Base-by-base conservation (phyloP, 2,797 vertebrate genomes). In the Clarias laeviceps region DNA sequence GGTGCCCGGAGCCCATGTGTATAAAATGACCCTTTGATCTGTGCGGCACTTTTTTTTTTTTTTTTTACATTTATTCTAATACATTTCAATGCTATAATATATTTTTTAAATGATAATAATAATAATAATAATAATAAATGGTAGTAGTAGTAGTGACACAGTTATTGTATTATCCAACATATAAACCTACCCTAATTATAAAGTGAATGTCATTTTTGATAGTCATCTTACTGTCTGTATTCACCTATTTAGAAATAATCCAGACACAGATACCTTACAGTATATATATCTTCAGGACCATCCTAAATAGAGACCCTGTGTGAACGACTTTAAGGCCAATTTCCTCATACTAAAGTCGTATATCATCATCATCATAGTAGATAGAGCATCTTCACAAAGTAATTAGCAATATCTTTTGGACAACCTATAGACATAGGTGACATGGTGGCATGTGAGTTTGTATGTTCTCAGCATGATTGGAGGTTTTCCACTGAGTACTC, bases 11-110 rank as follows among this genome's bases (percentile, higher is more conserved):
- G 82, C 84, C 82, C 56, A 81, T 11, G 15, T 40, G 66, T 80
- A 89, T 88, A 91, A 89, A 91, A 90, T 88, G 87, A 87, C 83
- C 66, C 86, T 83, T 86, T 90, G 87, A 91, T 87, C 91, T 86
- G 7, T 54, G 29, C 56, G n/a, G 59, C 59, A 18, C 76, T 50
- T 50, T 11, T 45, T 45, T 45, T 45, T 45, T 2, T 45, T 40
- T 9, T 37, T 37, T 37, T 14, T 8, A 40, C 6, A 1, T 64
- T 8, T 40, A 3, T 27, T 79, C 17, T n/a, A 22, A 78, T 57
- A 34, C 15, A 8, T 34, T 32, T 69, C 17, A 70, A 70, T 70
- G 20, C 37, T 24, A 34, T 57, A 22, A 12, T 77, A 7, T 45
- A 45, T 45, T 45, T 45, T 45, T 45, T 0, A 4, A 24, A 29